Base-by-base conservation (phyloP, 2,797 vertebrate genomes). In the Syngnathus rostellatus region DNA sequence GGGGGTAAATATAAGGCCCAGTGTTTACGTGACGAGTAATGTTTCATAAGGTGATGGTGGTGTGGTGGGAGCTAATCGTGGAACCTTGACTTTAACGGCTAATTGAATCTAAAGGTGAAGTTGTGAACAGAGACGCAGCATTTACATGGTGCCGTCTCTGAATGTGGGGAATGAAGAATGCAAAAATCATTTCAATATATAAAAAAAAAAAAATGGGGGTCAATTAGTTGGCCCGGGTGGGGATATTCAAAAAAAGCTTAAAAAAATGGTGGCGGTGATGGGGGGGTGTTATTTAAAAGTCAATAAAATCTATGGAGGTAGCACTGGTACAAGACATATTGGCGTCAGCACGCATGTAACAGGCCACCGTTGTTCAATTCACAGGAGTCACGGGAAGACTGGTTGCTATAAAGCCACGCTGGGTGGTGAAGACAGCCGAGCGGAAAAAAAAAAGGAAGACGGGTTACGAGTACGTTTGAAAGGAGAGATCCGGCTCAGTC, bases 401-500 rank as follows among this genome's bases (percentile, higher is more conserved):
- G 64, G 61, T 62, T 62, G 64, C 58, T 62, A 38, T 68, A 40
- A 63, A 10, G 61, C 21, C 53, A 58, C 17, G 2, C 8, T 2
- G 19, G 17, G 38, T 14, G 19, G 51, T 16, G 25, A 16, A 45
- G 75, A 55, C 65, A 76, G 65, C 64, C 62, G 68, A 71, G 69
- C 25, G 62, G 23, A 23, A 23, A 77, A 43, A 62, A 69, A 77
- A 43, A 62, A 69, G 68, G 78, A 75, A 77, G 77, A 77, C 67
- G n/a, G 53, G 51, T 50, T 46, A 77, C 64, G 67, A 64, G 31
- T 31, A 31, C 64, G 65, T 68, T 60, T 67, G 73, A 57, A 57
- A 57, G 54, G 70, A 60, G 68, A 74, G 62, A 77, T 81, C 69
- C 65, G 80, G 91, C 91, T 92, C 91, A 92, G 93, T 96, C 92